These are phyloP conservation scores for Sapajus apella DNA, from an alignment of 2,113 vertebrate species.

Conservation along the genomic window DNA sequence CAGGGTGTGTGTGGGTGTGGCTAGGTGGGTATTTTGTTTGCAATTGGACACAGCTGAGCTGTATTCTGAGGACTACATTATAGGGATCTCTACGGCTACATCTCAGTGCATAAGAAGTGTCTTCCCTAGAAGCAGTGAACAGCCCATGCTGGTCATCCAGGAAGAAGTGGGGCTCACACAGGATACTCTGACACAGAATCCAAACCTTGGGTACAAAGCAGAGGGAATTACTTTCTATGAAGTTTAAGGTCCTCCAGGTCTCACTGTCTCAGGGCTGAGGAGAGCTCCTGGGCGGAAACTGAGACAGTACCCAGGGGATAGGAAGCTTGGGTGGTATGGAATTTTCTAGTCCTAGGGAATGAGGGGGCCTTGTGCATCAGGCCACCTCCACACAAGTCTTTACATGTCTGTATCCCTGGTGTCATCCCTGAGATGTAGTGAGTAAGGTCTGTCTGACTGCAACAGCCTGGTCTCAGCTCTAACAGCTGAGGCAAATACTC, in stretches of 20 bases:
- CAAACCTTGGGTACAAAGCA: not conserved
- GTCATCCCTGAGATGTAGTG: not conserved
- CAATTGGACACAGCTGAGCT: not conserved
- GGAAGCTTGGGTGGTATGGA: not conserved
- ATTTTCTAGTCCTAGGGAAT: not conserved
- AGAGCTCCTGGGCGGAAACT: not conserved
- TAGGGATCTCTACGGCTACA: conserved; percentile 27
- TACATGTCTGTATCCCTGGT: not conserved
- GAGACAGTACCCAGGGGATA: not conserved
- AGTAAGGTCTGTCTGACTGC: not conserved
- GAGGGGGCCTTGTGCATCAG: not conserved
- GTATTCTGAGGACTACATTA: not conserved
- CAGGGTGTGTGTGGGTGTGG: not conserved
- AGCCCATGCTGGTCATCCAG: no score
- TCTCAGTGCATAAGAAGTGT: not conserved
- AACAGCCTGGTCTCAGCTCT: not conserved
- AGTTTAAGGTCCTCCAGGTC: not conserved
- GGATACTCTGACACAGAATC: not conserved
- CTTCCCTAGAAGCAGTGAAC: not conserved
- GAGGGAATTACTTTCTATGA: not conserved
- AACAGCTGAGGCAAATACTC: no score
- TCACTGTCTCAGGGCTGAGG: not conserved
- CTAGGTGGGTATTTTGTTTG: not conserved
- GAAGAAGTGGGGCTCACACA: not conserved
- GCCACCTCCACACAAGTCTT: fast-evolving